Conservation (phyloP, 2,113 vertebrate species). For the Coptodon rendalli region DNA sequence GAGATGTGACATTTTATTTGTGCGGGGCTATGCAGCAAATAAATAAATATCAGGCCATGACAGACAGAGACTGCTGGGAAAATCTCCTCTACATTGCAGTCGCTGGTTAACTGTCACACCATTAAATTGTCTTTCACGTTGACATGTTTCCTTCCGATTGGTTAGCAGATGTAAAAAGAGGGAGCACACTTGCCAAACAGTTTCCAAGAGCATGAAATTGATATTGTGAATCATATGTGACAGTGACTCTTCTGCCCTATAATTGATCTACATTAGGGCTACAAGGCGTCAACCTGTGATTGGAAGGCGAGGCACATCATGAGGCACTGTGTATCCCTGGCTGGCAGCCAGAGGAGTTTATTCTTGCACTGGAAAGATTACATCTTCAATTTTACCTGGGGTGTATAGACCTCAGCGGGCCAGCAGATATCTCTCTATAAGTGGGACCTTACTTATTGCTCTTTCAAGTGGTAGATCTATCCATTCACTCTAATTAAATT, state of each 20-base stretch:
- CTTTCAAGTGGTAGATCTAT: slow-evolving; percentile 76
- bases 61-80: slow-evolving; percentile 80
- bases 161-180: slow-evolving; percentile 97
- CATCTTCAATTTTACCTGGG: slow-evolving; percentile 76
- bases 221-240: slow-evolving; percentile 97
- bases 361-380: slow-evolving; percentile 69
- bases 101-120: slow-evolving; percentile 92
- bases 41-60: slow-evolving; percentile 91
- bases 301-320: slow-evolving; percentile 58
- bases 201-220: slow-evolving; percentile 95
- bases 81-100: slow-evolving; percentile 76
- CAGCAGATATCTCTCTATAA: slow-evolving; percentile 70
- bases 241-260: slow-evolving; percentile 86
- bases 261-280: slow-evolving; percentile 92
- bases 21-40: slow-evolving; percentile 78
- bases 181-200: slow-evolving; percentile 87
- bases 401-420: slow-evolving; percentile 64
- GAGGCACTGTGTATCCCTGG: slow-evolving; percentile 52
- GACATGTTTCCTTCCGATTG: slow-evolving; percentile 90
- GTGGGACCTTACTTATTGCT: slow-evolving; percentile 75
- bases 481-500: slow-evolving; percentile 80
- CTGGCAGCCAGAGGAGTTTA: slow-evolving; percentile 63
- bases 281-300: slow-evolving; percentile 60
- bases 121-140: slow-evolving; percentile 87
- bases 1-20: slow-evolving; percentile 81